phyloP scores from a whole-genome alignment of 2,888 invertebrate species.

The Eupithecia exiguata region DNA sequence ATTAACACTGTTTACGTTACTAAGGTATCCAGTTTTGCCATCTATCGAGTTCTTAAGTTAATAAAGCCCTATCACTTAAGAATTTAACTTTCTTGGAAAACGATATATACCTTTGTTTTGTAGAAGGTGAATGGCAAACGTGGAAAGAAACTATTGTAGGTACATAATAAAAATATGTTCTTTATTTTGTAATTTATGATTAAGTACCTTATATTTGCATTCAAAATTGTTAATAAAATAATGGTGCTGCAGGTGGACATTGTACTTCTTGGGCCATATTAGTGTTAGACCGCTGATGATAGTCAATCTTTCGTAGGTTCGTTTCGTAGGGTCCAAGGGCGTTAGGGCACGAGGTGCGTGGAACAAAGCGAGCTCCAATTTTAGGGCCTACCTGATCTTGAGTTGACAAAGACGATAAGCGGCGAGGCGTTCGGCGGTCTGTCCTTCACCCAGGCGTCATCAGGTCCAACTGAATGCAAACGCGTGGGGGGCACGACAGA shows the following conservation, averaged over 20 bases:
- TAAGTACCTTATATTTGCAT: too few species aligned
- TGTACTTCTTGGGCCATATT: too few species aligned
- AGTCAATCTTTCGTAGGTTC: not conserved
- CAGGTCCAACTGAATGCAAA: slow-evolving; percentile 93
- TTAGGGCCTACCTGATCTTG: slow-evolving; percentile 88
- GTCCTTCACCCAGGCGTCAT: slow-evolving; percentile 95
- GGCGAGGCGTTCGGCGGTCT: slow-evolving; percentile 93
- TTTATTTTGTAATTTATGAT: too few species aligned
- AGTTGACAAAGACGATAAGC: slow-evolving; percentile 98
- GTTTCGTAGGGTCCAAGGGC: not conserved
- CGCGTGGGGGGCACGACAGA: slow-evolving; percentile 97
- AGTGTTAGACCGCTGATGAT: not conserved
- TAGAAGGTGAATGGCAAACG: not conserved
- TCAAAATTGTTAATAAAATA: too few species aligned
- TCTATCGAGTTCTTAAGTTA: too few species aligned
- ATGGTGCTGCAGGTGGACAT: too few species aligned
- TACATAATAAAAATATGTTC: too few species aligned
- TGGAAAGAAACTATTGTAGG: too few species aligned
- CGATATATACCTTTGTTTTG: not conserved
- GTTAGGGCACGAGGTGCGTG: not conserved
- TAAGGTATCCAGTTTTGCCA: too few species aligned
- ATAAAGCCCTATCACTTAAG: too few species aligned
- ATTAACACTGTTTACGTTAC: not conserved
- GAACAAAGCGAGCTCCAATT: not conserved
- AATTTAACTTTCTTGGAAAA: not conserved